Evolutionary conservation across 2,113 vertebrate genomes (phyloP).

Genomic region (Lipophrys pholis): DNA sequence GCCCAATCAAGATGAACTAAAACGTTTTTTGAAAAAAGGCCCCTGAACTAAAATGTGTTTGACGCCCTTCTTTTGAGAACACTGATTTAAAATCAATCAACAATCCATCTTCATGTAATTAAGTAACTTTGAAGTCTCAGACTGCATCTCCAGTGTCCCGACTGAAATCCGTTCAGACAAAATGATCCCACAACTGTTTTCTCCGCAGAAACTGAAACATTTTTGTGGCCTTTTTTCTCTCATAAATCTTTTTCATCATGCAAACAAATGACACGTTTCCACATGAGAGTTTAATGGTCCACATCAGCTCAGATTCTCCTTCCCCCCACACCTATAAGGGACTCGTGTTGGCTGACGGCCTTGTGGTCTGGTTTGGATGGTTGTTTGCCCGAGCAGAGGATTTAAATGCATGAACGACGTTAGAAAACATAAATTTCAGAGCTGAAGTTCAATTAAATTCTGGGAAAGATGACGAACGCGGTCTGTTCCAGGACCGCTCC

Average conservation of each 20-base stretch:
- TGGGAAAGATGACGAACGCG: background rate
- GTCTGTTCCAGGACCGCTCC: background rate
- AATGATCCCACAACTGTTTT: background rate
- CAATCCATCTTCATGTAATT: conserved; percentile 11
- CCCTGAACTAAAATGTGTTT: too few relatives aligned
- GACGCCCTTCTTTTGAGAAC: too few relatives aligned
- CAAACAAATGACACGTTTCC: conserved; percentile 22
- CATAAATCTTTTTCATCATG: conserved; percentile 8
- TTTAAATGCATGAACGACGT: background rate
- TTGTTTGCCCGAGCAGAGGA: conserved; percentile 3
- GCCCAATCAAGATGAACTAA: too few relatives aligned
- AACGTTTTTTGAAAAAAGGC: too few relatives aligned
- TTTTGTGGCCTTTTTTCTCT: conserved; percentile 33
- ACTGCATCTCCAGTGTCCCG: too few relatives aligned
- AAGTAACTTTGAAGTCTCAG: background rate
- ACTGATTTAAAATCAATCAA: conserved; percentile 3
- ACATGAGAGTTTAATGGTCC: conserved; percentile 36
- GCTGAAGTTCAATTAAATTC: background rate
- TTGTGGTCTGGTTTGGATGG: conserved; percentile 11
- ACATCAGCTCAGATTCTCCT: conserved; percentile 22
- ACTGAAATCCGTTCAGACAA: too few relatives aligned
- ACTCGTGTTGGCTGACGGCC: conserved; percentile 18
- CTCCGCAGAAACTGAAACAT: conserved; percentile 16
- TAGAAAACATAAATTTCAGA: conserved; percentile 18
- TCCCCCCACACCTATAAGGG: background rate